Conservation (phyloP, 1,140 invertebrate species). For the Hormaphis cornu region DNA sequence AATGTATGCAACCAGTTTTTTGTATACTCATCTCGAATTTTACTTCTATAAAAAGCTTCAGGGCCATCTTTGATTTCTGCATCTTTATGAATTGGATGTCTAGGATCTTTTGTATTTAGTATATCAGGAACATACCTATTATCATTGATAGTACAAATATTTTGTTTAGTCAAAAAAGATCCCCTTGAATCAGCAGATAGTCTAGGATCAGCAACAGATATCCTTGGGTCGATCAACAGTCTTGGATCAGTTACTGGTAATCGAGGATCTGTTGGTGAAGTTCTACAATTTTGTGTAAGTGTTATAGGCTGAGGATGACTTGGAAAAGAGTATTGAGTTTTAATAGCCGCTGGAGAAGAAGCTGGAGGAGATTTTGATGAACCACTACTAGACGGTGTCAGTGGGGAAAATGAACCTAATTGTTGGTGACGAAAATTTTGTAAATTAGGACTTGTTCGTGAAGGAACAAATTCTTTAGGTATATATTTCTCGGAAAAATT, state of each 20-base stretch:
- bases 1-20: conserved; percentile 27
- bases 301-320: conserved; percentile 52
- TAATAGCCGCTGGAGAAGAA: conserved; percentile 44
- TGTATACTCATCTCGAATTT: conserved; percentile 22
- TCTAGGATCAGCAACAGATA: conserved; percentile 5
- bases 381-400: conserved; percentile 34
- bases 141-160: conserved; percentile 25
- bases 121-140: conserved; percentile 26
- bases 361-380: conserved; percentile 34
- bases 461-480: conserved; percentile 51
- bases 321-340: conserved; percentile 71
- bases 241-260: not conserved
- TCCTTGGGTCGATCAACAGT: not conserved
- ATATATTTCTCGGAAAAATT: conserved; percentile 80
- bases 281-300: not conserved
- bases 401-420: conserved; percentile 35
- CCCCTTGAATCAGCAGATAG: conserved; percentile 24
- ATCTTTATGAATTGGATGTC: conserved; percentile 29
- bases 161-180: conserved; percentile 25
- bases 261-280: conserved; percentile 5
- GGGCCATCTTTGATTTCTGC: conserved; percentile 23
- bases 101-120: conserved; percentile 19
- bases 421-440: conserved; percentile 34
- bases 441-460: conserved; percentile 35
- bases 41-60: conserved; percentile 28